A percentile compares a stretch with the other conserved stretches of the same genome.
Conservation (phyloP, 1,140 invertebrate species). For the Drosophila fuyamai region DNA sequence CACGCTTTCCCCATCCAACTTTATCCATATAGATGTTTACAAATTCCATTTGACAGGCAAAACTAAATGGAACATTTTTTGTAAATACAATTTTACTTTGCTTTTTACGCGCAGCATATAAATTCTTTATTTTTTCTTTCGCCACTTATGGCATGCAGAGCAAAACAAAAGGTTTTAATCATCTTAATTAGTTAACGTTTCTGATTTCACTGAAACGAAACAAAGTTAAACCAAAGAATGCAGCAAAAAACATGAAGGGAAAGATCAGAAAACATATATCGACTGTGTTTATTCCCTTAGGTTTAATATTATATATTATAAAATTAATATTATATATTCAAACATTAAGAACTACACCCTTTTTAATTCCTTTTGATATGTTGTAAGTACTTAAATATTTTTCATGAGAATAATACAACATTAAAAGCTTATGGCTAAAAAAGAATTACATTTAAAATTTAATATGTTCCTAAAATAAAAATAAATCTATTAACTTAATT, state of each 20-base stretch:
- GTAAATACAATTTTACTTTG: conserved; percentile 53
- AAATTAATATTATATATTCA: no score
- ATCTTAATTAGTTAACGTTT: conserved; percentile 79
- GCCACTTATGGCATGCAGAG: conserved; percentile 8
- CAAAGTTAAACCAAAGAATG: conserved; percentile 16
- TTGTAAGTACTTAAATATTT: no score
- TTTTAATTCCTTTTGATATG: no score
- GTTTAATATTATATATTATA: no score
- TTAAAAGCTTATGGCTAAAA: no score
- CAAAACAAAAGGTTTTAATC: conserved; percentile 71
- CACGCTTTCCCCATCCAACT: conserved; percentile 3
- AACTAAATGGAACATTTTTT: conserved; percentile 65
- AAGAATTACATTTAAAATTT: neutral
- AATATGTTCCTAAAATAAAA: no score
- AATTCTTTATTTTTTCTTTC: neutral
- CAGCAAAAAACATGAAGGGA: conserved; percentile 10
- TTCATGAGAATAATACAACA: no score
- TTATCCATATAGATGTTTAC: conserved; percentile 49
- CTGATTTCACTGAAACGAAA: conserved; percentile 43
- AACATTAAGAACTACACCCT: no score
- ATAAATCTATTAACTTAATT: no score
- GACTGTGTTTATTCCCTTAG: neutral
- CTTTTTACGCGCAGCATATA: conserved; percentile 14
- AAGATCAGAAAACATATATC: no score
- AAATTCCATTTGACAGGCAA: conserved; percentile 55